Percentiles rank a stretch among this genome's conserved stretches.
Conservation (phyloP, 2,113 vertebrate genomes). For the Aleadryas rufinucha region DNA sequence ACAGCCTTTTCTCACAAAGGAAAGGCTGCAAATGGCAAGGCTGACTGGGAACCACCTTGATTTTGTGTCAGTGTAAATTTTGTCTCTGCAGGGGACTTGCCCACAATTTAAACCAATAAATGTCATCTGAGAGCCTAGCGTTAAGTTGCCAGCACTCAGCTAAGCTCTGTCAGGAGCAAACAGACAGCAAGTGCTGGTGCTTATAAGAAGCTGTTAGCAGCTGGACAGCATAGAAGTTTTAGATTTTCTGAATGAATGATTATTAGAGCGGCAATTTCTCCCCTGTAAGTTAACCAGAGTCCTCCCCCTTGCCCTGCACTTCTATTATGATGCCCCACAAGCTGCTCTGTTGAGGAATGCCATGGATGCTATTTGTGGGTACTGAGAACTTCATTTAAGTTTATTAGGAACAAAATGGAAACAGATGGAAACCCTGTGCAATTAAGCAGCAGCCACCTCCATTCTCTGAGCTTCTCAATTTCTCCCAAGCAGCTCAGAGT, state of each 20-base stretch:
- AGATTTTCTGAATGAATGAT: not conserved
- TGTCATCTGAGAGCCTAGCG: not conserved
- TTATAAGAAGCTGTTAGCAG: not conserved
- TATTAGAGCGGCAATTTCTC: not conserved
- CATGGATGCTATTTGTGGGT: rapidly evolving
- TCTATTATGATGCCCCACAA: not conserved
- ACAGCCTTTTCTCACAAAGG: not conserved
- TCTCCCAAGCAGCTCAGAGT: not conserved
- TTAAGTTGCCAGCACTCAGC: not conserved
- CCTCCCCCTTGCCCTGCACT: not conserved
- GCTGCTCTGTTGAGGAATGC: not conserved
- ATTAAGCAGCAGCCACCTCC: not conserved
- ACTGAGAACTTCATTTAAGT: not conserved
- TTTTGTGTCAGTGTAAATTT: not conserved
- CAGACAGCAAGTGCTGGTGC: not conserved
- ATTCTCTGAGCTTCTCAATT: not conserved
- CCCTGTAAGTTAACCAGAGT: not conserved
- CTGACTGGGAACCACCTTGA: not conserved
- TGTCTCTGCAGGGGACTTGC: not conserved
- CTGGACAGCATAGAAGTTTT: not conserved
- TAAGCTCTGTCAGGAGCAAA: not conserved
- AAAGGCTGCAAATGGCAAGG: not conserved
- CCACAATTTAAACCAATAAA: not conserved
- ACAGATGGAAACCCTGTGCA: not conserved
- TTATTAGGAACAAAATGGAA: not conserved